phyloP scores from a whole-genome alignment of 35 echinoderm and acorn worm species.

The Lytechinus variegatus region DNA sequence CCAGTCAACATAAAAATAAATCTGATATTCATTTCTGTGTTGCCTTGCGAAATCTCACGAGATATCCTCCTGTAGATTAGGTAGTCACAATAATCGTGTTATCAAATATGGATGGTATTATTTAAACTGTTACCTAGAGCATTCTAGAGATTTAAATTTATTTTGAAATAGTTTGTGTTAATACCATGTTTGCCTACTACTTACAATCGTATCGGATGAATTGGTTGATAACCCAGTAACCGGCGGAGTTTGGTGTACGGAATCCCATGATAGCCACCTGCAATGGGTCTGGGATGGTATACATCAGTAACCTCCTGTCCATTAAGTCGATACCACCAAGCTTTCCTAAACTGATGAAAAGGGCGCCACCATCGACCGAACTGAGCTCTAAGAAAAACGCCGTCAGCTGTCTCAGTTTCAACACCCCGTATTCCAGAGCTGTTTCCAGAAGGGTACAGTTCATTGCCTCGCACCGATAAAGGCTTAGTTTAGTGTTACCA shows the following conservation, averaged over 20 bases:
- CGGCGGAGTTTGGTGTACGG: not conserved
- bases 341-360: not conserved
- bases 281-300: not conserved
- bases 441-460: slow-evolving; percentile 20
- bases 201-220: slow-evolving; percentile 19
- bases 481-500: not conserved
- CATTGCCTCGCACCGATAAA: not conserved
- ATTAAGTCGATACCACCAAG: not conserved
- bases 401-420: not conserved
- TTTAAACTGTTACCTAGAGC: too few species aligned
- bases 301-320: not conserved
- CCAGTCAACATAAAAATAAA: too few species aligned
- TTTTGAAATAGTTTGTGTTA: too few species aligned
- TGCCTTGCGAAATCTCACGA: too few species aligned
- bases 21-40: too few species aligned
- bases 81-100: too few species aligned
- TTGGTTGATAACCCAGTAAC: not conserved
- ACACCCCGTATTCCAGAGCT: not conserved
- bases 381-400: not conserved
- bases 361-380: not conserved
- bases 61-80: too few species aligned
- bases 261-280: not conserved
- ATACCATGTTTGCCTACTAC: not conserved
- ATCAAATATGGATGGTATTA: too few species aligned
- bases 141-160: too few species aligned